Conservation (phyloP, 2,113 vertebrate genomes). For the Nesogale talazaci region DNA sequence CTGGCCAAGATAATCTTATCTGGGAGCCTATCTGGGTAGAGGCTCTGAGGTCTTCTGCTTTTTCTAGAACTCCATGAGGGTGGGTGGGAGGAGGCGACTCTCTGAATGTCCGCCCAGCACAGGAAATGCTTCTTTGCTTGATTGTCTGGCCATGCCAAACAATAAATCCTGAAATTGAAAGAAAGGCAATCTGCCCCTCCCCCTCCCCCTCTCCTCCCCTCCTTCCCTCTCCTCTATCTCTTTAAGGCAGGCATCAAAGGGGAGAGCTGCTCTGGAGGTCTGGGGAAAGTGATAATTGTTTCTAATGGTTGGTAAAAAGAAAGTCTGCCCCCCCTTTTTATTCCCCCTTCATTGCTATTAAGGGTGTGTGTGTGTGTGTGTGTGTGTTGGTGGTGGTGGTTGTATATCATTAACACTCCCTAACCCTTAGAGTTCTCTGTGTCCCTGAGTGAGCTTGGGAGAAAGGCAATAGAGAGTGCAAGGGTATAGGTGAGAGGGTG, state of each 20-base stretch:
- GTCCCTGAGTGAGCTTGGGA: not conserved
- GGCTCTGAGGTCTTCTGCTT: not conserved
- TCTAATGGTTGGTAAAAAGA: constrained; percentile 62
- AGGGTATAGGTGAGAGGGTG: not conserved
- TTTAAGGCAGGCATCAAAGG: constrained; percentile 72
- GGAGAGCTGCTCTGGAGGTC: constrained; percentile 59
- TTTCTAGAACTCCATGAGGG: constrained; percentile 18
- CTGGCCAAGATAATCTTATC: constrained; percentile 31
- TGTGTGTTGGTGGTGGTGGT: not conserved
- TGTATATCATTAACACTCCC: constrained; percentile 29
- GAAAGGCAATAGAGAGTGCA: not conserved
- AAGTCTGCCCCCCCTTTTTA: not conserved
- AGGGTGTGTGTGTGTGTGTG: not conserved
- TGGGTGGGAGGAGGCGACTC: not conserved
- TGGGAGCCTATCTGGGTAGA: not conserved
- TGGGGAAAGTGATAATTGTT: constrained; percentile 73
- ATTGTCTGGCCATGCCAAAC: constrained; percentile 63
- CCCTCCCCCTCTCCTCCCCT: not conserved
- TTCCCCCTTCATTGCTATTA: constrained; percentile 7
- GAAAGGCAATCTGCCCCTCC: constrained; percentile 28
- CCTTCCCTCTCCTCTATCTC: constrained; percentile 42
- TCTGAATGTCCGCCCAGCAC: not conserved
- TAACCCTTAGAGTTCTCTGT: not conserved
- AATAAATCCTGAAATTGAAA: constrained; percentile 69
- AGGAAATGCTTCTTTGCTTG: constrained; percentile 61